Conservation (phyloP, 2,888 invertebrate genomes). For the Ischnus inquisitorius region DNA sequence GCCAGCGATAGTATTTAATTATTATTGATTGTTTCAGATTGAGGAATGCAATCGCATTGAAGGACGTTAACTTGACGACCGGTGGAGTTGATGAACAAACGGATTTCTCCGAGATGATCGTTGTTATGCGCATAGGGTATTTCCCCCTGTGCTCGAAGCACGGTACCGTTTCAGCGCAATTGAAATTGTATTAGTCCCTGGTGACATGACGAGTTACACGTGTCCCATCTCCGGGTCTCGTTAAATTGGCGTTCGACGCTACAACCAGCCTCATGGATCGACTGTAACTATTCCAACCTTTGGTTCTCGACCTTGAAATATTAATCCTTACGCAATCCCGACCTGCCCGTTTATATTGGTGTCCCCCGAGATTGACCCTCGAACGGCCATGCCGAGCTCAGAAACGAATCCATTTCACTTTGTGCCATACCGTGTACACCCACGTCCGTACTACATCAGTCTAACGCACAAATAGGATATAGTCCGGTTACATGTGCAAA, state of each 20-base stretch:
- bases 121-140: too few species aligned
- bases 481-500: not conserved
- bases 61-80: too few species aligned
- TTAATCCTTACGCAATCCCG: slow-evolving; percentile 29
- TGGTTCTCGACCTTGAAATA: slow-evolving; percentile 12
- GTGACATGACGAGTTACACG: not conserved
- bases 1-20: too few species aligned
- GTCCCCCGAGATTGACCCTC: slow-evolving; percentile 31
- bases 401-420: slow-evolving; percentile 6
- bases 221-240: not conserved
- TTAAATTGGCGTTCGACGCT: not conserved
- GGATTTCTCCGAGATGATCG: too few species aligned
- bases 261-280: not conserved
- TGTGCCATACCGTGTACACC: not conserved
- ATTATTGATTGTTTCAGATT: too few species aligned
- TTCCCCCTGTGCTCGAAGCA: too few species aligned
- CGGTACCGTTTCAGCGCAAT: too few species aligned
- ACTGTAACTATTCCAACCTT: not conserved
- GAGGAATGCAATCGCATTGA: too few species aligned
- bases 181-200: too few species aligned
- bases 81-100: too few species aligned
- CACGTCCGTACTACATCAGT: not conserved
- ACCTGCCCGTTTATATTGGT: not conserved
- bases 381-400: not conserved
- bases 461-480: not conserved